Conservation (phyloP, 2,797 vertebrate species). For the Aphelocoma californica region DNA sequence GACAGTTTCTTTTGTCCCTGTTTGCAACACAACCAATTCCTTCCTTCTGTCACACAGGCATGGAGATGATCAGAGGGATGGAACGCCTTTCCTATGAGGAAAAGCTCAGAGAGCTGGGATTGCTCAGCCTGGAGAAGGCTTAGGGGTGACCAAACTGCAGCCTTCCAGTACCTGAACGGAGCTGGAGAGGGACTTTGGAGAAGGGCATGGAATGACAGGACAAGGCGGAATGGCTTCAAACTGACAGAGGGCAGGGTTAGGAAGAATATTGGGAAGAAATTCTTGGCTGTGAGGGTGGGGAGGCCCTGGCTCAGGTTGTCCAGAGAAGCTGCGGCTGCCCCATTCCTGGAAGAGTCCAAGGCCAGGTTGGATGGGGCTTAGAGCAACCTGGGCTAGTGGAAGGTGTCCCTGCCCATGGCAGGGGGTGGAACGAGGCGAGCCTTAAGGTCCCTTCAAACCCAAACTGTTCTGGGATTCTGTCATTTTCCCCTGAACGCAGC, state of each 20-base stretch:
- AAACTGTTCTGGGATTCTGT: not conserved
- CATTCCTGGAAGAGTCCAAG: not conserved
- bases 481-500: accelerated
- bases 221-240: not conserved
- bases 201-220: not conserved
- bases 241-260: not conserved
- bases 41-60: not conserved
- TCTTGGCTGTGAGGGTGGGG: accelerated
- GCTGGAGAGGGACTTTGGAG: not conserved
- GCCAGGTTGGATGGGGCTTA: accelerated
- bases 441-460: not conserved
- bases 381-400: not conserved
- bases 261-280: not conserved
- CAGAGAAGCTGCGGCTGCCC: not conserved
- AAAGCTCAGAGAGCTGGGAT: not conserved
- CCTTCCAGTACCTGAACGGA: not conserved
- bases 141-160: not conserved
- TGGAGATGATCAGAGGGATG: accelerated
- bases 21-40: not conserved
- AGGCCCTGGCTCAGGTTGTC: not conserved
- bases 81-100: not conserved
- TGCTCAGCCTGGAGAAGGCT: not conserved
- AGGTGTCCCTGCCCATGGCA: not conserved
- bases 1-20: not conserved
- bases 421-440: not conserved